phyloP scores from a whole-genome alignment of 1,140 invertebrate species.

The Magallana angulata region DNA sequence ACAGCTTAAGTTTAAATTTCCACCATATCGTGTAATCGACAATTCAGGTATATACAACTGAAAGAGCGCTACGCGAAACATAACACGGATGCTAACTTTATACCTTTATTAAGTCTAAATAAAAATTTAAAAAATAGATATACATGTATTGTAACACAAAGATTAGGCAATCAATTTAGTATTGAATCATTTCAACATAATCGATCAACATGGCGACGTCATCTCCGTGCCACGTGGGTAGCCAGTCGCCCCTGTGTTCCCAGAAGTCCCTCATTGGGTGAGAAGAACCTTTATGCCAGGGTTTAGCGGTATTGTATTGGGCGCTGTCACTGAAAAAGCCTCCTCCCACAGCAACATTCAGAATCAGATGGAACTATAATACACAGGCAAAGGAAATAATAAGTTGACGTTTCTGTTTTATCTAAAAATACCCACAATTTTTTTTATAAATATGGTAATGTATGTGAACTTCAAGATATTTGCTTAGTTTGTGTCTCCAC shows the following conservation, averaged over 20 bases:
- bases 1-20: too few relatives aligned
- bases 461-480: too few relatives aligned
- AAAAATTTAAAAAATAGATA: too few relatives aligned
- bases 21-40: too few relatives aligned
- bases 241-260: constrained; percentile 82
- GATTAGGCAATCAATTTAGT: neutral
- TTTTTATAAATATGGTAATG: too few relatives aligned
- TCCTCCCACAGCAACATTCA: constrained; percentile 88
- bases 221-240: constrained; percentile 82
- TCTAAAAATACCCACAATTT: too few relatives aligned
- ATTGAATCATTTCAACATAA: constrained; percentile 62
- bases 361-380: constrained; percentile 84
- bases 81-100: too few relatives aligned
- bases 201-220: constrained; percentile 83
- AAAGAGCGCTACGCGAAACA: too few relatives aligned
- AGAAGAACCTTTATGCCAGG: constrained; percentile 84
- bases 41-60: too few relatives aligned
- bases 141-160: too few relatives aligned
- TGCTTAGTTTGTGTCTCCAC: too few relatives aligned
- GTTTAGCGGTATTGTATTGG: constrained; percentile 80
- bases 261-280: constrained; percentile 83
- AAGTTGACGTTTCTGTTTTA: neutral
- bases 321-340: constrained; percentile 84
- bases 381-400: neutral
- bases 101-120: too few relatives aligned